Evolutionary conservation across 2,797 vertebrate genomes (phyloP), one percentile per base, ranked within the genome.

Genomic region (Iguana delicatissima): DNA sequence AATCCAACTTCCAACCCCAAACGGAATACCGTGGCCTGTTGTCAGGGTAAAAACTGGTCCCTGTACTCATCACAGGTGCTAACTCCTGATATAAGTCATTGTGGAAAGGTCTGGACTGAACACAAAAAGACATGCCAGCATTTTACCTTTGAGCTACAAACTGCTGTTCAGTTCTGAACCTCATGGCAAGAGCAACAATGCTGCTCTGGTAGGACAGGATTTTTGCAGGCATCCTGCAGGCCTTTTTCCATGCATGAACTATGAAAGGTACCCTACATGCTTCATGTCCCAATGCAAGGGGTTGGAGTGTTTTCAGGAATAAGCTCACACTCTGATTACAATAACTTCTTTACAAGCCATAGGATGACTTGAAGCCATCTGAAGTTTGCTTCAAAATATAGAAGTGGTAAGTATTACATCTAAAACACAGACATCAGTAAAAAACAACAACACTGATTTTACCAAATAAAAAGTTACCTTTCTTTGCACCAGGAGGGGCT

Each of bases 401-500:
- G 18, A 76, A 87, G 59, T 0, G n/a, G 26, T 80, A 79, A 62
- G 18, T 91, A 85, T 89, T 50, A 83, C 80, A 38, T 80, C 62
- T 80, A 6, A 67, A 74, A 46, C 2, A 20, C 14, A 14, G 3
- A 29, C 50, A 18, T 18, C 52, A 55, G 32, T 85, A 80, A 69
- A 81, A 32, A 81, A 74, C 8, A 76, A 14, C 2, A 3, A 32
- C 32, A 74, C n/a, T 2, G 20, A 76, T 42, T 6, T 42, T 42
- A 38, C 73, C 24, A 10, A 77, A 77, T 73, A 46, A 1, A 73
- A 1, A 57, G 92, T 90, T 98, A 99, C 99, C 99, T 98, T 99
- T 99, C 87, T 98, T 99, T 94, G 98, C 99, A 96, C 99, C 99
- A 72, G 99, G 98, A 95, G 99, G 99, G 92, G 99, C 99, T 93